These are phyloP conservation scores for Isotomurus palustris DNA, from an alignment of 2,888 invertebrate species.

Conservation along the genomic window DNA sequence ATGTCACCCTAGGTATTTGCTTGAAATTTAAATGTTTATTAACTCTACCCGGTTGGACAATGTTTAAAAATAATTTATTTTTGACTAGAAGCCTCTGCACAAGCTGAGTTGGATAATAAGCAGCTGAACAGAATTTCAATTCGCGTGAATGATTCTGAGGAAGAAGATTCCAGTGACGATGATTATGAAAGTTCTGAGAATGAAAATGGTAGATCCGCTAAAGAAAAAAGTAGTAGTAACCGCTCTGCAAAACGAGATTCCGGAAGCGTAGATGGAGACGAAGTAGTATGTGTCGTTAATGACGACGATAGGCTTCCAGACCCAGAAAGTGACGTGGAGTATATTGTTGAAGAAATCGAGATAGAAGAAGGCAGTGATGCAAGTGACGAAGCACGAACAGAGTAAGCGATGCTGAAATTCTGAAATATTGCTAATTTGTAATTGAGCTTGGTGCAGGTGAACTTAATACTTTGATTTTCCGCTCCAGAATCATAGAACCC, in stretches of 20 bases:
- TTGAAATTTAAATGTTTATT: too few species aligned
- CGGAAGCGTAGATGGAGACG: neutral
- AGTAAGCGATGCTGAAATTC: neutral
- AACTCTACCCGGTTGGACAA: too few species aligned
- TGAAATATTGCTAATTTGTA: too few species aligned
- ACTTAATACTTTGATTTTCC: too few species aligned
- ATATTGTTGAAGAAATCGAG: conserved; percentile 3
- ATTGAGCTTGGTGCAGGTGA: too few species aligned
- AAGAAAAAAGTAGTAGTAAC: too few species aligned
- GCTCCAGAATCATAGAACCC: too few species aligned
- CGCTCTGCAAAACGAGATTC: neutral
- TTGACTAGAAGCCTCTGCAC: too few species aligned
- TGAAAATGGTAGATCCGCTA: neutral
- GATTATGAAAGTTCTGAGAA: neutral
- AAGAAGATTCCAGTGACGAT: conserved; percentile 4
- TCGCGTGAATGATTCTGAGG: conserved; percentile 5
- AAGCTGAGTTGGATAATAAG: too few species aligned
- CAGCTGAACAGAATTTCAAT: conserved; percentile 6
- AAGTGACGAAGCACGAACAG: neutral
- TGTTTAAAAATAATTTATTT: too few species aligned
- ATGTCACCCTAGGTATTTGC: conserved; percentile 4
- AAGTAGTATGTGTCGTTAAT: neutral
- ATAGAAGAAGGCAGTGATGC: neutral
- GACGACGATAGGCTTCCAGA: conserved; percentile 9
- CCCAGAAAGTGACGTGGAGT: conserved; percentile 3